Evolutionary conservation across 2,113 vertebrate genomes (phyloP).

Genomic region (Lates calcarifer): DNA sequence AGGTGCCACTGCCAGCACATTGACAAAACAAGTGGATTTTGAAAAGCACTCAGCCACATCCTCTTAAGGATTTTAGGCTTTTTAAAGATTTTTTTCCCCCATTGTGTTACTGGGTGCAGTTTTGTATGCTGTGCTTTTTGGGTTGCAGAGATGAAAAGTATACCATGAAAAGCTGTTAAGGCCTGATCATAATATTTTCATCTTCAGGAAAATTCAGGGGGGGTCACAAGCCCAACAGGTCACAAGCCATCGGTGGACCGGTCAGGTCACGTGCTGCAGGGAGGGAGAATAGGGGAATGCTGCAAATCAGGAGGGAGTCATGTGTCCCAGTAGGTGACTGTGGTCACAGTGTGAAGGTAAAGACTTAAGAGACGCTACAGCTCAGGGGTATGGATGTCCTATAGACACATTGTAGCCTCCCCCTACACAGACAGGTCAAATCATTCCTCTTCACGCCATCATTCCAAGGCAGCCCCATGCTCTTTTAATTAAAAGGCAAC

Average conservation of each 20-base stretch:
- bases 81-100: too few relatives aligned
- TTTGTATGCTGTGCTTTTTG: conserved; percentile 23
- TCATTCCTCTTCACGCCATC: conserved; percentile 48
- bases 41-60: conserved; percentile 23
- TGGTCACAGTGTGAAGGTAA: conserved; percentile 45
- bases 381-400: conserved; percentile 39
- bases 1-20: conserved; percentile 6
- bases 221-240: conserved; percentile 21
- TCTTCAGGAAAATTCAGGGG: conserved; percentile 3
- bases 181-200: conserved; percentile 17
- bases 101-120: conserved; percentile 13
- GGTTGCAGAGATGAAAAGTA: conserved; percentile 18
- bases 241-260: conserved; percentile 6
- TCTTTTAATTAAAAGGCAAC: conserved; percentile 71
- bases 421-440: conserved; percentile 40
- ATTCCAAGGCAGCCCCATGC: conserved; percentile 48
- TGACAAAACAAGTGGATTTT: conserved; percentile 28
- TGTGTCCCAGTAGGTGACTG: conserved; percentile 31
- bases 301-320: conserved; percentile 40
- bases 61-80: conserved; percentile 40
- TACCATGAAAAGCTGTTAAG: not conserved
- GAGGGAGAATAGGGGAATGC: conserved; percentile 31
- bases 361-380: conserved; percentile 40
- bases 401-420: conserved; percentile 42
- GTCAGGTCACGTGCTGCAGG: conserved; percentile 30